Base-by-base conservation (phyloP, 2,113 vertebrate genomes). In the Ranitomeya variabilis region DNA sequence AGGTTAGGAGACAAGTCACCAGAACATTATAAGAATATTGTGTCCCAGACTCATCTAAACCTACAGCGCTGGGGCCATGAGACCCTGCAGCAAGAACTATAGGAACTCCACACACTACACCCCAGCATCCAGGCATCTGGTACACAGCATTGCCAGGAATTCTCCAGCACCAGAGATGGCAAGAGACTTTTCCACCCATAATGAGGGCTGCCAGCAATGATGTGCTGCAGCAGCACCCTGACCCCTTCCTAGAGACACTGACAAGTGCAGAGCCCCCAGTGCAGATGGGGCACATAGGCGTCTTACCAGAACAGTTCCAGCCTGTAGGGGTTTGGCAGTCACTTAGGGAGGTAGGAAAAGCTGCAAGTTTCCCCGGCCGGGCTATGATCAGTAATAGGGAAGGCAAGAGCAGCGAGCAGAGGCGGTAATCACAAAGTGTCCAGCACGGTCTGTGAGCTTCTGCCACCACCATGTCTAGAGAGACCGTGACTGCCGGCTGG, bases 251-350 rank as follows among this genome's bases (percentile, higher is more conserved):
- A 52, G 45, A 60, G 7, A 82, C 6, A 37, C 15, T 55, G 83
- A 57, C 54, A 85, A 26, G 62, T 19, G 80, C 37, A 14, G 6
- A 66, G 26, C 80, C 18, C 37, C 37, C 37, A 37, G 37, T 37
- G 4, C 37, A 45, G 3, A 45, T 45, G 5, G 26, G 1, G 37
- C 37, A 45, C 37, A 45, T 0, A 4, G 37, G 83, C 5, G 55
- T 91, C 97, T 98, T 94, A 99, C 98, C 98, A 69, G 98, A 99
- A 95, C 98, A 99, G 93, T 99, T 99, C 98, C 97, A 99, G 92
- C 98, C 97, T 92, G 98, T 98, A 87, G 98, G 98, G 89, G 98
- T 99, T 94, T 99, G 98, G 93, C 98, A 99, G 95, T 99, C 98
- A 93, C 97, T 99, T 91, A 99, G 94, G 93, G 98, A 98, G 92